Evolutionary conservation across 2,113 vertebrate genomes (phyloP).

Genomic region (Phainopepla nitens): DNA sequence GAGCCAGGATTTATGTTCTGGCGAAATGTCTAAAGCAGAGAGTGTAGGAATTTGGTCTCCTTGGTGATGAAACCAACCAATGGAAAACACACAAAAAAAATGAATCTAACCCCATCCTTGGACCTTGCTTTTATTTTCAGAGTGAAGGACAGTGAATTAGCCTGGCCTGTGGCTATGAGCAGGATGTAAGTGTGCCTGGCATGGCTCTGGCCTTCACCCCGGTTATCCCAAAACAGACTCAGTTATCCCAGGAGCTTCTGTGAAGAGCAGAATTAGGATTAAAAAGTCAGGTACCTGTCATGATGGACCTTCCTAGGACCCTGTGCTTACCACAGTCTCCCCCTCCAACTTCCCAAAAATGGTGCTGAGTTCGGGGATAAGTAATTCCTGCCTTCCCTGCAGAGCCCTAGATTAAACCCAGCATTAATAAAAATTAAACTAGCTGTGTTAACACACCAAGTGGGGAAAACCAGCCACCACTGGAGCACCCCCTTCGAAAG

Average conservation of each 20-base stretch:
- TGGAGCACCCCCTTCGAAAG: background rate
- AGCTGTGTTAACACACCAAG: background rate
- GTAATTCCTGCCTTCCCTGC: background rate
- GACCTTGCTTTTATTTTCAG: background rate
- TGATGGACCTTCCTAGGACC: background rate
- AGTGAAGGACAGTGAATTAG: background rate
- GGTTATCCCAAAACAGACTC: background rate
- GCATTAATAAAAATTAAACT: background rate
- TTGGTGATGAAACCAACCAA: constrained; percentile 48
- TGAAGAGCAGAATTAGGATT: background rate
- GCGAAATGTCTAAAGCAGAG: background rate
- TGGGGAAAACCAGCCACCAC: background rate
- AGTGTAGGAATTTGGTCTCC: constrained; percentile 30
- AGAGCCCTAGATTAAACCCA: background rate
- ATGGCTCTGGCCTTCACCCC: background rate
- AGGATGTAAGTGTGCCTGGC: background rate
- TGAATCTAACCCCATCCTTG: background rate
- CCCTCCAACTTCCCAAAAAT: rapidly evolving
- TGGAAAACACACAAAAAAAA: background rate
- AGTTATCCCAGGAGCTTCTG: background rate
- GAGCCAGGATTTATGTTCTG: background rate
- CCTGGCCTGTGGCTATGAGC: background rate
- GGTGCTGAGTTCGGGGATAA: background rate
- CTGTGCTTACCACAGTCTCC: background rate
- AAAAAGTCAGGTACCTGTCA: background rate